Evolutionary conservation across 2,888 invertebrate species (phyloP).

Genomic region (Amaurobius ferox): DNA sequence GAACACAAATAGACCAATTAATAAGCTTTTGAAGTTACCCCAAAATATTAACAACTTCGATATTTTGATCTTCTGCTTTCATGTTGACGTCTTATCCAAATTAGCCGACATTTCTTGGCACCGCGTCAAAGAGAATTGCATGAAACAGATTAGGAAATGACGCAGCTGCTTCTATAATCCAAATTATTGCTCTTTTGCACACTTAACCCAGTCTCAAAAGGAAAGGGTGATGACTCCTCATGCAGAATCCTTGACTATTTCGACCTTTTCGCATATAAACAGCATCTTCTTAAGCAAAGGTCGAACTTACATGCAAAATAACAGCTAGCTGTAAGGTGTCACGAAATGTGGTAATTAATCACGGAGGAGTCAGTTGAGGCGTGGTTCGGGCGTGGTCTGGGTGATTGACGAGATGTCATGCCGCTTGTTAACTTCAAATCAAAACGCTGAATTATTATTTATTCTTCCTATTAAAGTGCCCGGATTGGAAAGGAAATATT

Average conservation of each 20-base stretch:
- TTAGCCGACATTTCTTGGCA: background rate
- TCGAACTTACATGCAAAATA: conserved; percentile 31
- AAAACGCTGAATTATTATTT: conserved; percentile 27
- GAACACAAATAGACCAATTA: no score
- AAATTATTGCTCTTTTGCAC: background rate
- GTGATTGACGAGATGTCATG: conserved; percentile 59
- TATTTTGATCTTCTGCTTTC: background rate
- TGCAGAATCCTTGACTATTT: background rate
- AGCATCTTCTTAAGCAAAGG: background rate
- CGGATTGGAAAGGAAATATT: background rate
- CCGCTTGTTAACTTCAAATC: conserved; percentile 40
- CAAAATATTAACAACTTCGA: background rate
- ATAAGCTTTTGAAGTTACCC: no score
- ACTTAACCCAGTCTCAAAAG: background rate
- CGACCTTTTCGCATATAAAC: background rate
- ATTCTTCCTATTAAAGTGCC: background rate
- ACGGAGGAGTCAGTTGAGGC: conserved; percentile 67
- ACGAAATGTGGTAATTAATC: conserved; percentile 65
- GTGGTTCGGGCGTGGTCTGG: conserved; percentile 49
- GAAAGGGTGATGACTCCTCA: background rate
- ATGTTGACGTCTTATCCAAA: background rate
- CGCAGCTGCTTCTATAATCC: conserved; percentile 9
- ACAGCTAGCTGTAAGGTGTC: conserved; percentile 46
- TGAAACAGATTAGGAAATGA: background rate
- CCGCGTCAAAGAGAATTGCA: background rate